Conservation (phyloP, 2,888 invertebrate species). For the Caenorhabditis drosophilae region DNA sequence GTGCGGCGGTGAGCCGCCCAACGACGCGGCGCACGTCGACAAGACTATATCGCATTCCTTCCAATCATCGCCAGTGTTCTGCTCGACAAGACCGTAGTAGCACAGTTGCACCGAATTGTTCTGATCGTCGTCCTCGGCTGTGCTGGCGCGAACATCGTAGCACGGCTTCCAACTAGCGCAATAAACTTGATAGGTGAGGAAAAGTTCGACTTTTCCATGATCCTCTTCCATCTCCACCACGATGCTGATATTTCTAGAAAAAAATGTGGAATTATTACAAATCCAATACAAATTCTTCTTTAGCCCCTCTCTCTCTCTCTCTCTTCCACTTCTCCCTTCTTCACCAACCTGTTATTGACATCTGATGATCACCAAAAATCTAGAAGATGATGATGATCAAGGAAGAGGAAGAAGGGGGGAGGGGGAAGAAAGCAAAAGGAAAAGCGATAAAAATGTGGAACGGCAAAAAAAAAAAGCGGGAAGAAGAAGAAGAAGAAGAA, state of each 20-base stretch:
- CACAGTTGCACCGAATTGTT: conserved; percentile 56
- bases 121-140: conserved; percentile 59
- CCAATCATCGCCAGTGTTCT: conserved; percentile 72
- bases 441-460: no score
- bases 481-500: no score
- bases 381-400: no score
- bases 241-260: conserved; percentile 69
- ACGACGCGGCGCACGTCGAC: conserved; percentile 70
- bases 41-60: conserved; percentile 69
- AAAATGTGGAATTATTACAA: no score
- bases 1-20: conserved; percentile 70
- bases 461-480: no score
- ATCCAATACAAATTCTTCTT: no score
- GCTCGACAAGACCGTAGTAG: conserved; percentile 71
- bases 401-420: no score
- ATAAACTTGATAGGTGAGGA: conserved; percentile 69
- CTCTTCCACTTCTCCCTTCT: no score
- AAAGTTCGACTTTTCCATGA: conserved; percentile 61
- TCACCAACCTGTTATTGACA: no score
- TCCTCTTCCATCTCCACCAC: conserved; percentile 66
- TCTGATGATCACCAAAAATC: no score
- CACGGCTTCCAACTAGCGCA: conserved; percentile 71
- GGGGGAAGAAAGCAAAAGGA: no score
- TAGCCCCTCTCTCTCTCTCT: no score
- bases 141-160: conserved; percentile 71